phyloP scores from a whole-genome alignment of 2,113 vertebrate species.

The Rhombomys opimus region DNA sequence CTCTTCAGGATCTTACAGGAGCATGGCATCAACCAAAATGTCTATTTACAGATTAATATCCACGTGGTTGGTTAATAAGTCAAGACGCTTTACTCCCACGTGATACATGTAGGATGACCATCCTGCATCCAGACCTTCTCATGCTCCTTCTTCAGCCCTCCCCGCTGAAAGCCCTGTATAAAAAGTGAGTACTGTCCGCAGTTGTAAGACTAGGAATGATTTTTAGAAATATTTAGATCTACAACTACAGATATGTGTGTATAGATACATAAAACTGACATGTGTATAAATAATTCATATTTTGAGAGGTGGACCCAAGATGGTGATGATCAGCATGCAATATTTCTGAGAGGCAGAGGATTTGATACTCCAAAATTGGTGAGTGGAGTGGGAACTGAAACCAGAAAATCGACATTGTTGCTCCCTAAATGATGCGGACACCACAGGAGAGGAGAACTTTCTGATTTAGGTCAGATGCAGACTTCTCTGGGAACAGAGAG shows the following conservation, averaged over 20 bases:
- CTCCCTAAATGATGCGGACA: too few species aligned
- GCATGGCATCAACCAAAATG: background rate
- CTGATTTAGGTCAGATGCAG: too few species aligned
- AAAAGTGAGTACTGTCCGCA: background rate
- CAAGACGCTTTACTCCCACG: background rate
- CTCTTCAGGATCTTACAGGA: background rate
- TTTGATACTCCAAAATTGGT: too few species aligned
- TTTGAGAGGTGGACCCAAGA: too few species aligned
- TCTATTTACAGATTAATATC: background rate
- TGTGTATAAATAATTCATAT: background rate
- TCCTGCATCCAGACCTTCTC: background rate
- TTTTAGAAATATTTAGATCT: background rate
- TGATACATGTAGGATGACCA: background rate
- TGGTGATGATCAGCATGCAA: too few species aligned
- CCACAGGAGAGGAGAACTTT: too few species aligned
- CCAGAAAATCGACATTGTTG: too few species aligned
- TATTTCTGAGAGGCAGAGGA: too few species aligned
- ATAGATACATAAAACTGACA: background rate
- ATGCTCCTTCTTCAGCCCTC: background rate
- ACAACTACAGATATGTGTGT: background rate
- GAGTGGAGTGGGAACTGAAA: too few species aligned
- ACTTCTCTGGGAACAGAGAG: too few species aligned
- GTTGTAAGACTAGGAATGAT: background rate
- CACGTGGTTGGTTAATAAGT: background rate
- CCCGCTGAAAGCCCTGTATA: accelerated